Evolutionary conservation across 2,888 invertebrate species (phyloP).

Genomic region (Tolmerus cingulatus): DNA sequence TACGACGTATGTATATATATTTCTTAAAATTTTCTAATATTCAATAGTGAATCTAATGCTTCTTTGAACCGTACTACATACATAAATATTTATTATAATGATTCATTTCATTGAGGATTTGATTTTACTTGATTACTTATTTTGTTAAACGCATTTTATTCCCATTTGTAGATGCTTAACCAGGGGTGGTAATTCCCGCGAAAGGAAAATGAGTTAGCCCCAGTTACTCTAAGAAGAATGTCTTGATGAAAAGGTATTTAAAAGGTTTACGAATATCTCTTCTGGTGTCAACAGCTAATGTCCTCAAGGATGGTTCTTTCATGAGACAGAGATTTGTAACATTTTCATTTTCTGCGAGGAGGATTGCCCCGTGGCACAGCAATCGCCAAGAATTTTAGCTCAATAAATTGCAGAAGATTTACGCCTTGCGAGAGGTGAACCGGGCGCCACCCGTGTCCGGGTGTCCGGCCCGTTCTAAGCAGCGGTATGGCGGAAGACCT

Average conservation of each 20-base stretch:
- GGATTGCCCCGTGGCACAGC: background rate
- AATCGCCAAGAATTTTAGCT: background rate
- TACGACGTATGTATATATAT: too few relatives aligned
- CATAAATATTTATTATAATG: too few relatives aligned
- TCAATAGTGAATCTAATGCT: too few relatives aligned
- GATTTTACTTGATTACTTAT: too few relatives aligned
- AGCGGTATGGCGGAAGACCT: background rate
- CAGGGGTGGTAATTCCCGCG: background rate
- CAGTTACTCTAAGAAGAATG: background rate
- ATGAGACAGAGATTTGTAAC: background rate
- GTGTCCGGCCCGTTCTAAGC: background rate
- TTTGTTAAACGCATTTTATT: background rate
- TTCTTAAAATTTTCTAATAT: too few relatives aligned
- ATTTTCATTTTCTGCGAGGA: background rate
- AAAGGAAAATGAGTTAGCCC: background rate
- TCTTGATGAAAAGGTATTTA: background rate
- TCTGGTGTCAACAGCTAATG: background rate
- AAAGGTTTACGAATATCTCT: background rate
- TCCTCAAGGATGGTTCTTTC: background rate
- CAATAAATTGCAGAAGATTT: conserved; percentile 6
- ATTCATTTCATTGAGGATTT: too few relatives aligned
- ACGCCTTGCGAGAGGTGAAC: background rate
- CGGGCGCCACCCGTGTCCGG: background rate
- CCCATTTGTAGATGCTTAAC: background rate
- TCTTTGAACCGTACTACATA: too few relatives aligned